phyloP scores from a whole-genome alignment of 2,888 invertebrate species.

The Aspidiotus destructor region DNA sequence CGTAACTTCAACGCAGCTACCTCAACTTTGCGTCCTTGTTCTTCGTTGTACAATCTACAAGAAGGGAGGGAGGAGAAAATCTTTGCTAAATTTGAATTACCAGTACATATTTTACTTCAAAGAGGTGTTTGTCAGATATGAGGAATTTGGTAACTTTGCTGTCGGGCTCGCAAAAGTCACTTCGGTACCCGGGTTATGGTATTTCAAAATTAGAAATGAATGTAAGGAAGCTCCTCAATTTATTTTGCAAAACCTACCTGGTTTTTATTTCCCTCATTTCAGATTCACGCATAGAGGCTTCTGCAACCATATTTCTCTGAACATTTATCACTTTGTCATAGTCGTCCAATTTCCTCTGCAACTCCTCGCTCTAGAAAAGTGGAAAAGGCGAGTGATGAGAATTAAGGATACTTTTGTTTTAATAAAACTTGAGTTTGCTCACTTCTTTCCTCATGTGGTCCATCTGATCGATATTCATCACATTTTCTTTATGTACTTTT shows the following conservation, averaged over 20 bases:
- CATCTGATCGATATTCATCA: constrained; percentile 59
- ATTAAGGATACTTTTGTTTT: no score
- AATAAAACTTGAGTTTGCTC: constrained; percentile 28
- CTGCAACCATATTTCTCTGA: constrained; percentile 65
- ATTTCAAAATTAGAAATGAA: no score
- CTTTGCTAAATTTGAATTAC: constrained; percentile 3
- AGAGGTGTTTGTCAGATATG: no score
- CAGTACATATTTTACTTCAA: background rate
- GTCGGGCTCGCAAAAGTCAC: no score
- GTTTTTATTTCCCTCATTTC: constrained; percentile 62
- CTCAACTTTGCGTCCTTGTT: constrained; percentile 46
- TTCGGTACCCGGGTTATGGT: no score
- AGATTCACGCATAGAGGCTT: constrained; percentile 62
- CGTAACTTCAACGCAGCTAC: constrained; percentile 69
- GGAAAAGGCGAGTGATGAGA: background rate
- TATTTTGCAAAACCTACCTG: constrained; percentile 42
- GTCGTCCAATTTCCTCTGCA: constrained; percentile 69
- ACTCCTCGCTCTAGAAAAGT: constrained; percentile 58
- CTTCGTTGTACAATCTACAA: constrained; percentile 39
- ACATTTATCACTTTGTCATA: constrained; percentile 75
- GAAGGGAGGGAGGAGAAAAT: background rate
- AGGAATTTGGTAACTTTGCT: no score
- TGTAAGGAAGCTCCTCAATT: background rate
- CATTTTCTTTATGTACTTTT: constrained; percentile 56
- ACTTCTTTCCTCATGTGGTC: constrained; percentile 59